Percentiles rank a stretch among this genome's conserved stretches.
These are phyloP conservation scores for Prenolepis imparis DNA, from an alignment of 2,888 invertebrate genomes.

Conservation along the genomic window DNA sequence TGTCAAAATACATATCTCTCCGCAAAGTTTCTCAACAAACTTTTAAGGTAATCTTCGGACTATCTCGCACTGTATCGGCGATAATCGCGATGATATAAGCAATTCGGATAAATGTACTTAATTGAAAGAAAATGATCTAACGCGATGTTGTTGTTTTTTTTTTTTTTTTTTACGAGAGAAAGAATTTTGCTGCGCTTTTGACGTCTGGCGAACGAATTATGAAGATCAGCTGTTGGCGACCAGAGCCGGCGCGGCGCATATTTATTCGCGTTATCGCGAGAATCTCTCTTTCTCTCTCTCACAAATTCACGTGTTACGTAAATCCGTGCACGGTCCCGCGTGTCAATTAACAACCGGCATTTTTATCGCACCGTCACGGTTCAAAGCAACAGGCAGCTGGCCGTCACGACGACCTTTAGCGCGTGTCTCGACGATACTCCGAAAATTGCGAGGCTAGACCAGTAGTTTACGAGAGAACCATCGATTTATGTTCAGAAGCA, in stretches of 20 bases:
- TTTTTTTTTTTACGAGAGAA: not conserved
- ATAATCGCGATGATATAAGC: not conserved
- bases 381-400: slow-evolving; percentile 63
- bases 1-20: not conserved
- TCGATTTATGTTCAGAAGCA: not conserved
- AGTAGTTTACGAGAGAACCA: not conserved
- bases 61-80: not conserved
- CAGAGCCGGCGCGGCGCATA: not conserved
- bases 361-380: slow-evolving; percentile 76
- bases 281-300: slow-evolving; percentile 17
- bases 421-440: not conserved
- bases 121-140: not conserved
- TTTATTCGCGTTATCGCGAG: slow-evolving; percentile 62
- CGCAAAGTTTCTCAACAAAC: not conserved
- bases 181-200: not conserved
- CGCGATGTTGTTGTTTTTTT: not conserved
- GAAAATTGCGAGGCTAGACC: slow-evolving; percentile 23
- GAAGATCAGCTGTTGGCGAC: not conserved
- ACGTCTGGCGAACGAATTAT: not conserved
- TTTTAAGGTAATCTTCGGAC: not conserved
- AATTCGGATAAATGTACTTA: not conserved
- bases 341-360: slow-evolving; percentile 70
- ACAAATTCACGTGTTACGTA: slow-evolving; percentile 73
- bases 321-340: slow-evolving; percentile 61
- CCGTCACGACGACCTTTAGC: slow-evolving; percentile 29